A percentile compares a stretch with the other conserved stretches of the same genome.
phyloP scores from a whole-genome alignment of 2,113 vertebrate genomes.

The Numida meleagris region DNA sequence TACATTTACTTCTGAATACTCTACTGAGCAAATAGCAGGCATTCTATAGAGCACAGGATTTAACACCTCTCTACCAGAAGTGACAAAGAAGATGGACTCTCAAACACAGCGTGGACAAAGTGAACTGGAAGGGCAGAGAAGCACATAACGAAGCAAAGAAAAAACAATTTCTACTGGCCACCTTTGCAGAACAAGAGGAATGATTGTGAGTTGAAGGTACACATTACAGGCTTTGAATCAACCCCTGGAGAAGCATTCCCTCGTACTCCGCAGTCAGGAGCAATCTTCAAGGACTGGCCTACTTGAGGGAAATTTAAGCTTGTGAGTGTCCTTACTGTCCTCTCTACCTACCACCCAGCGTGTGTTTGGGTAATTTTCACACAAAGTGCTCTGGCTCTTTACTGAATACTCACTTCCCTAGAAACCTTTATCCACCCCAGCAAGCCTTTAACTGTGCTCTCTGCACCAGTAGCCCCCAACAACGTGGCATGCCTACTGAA shows the following conservation, averaged over 20 bases:
- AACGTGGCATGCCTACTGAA: not conserved
- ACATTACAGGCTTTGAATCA: not conserved
- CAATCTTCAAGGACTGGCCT: not conserved
- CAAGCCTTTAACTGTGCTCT: not conserved
- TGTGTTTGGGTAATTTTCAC: not conserved
- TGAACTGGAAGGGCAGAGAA: not conserved
- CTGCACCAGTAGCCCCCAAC: not conserved
- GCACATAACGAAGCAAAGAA: not conserved
- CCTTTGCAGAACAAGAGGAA: not conserved
- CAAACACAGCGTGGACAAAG: not conserved
- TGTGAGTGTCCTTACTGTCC: not conserved
- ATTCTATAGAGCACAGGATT: not conserved
- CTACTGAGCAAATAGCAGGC: not conserved
- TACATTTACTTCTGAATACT: not conserved
- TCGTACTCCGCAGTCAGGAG: not conserved
- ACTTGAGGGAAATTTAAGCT: not conserved
- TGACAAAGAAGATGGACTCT: fast-evolving
- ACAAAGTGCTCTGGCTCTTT: not conserved
- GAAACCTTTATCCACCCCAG: not conserved
- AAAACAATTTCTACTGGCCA: not conserved
- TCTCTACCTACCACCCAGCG: not conserved
- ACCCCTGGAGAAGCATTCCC: not conserved
- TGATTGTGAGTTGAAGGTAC: not conserved
- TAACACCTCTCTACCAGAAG: not conserved
- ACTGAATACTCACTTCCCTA: not conserved